Conservation (phyloP, 1,140 invertebrate genomes). For the Temnothorax curvispinosus region DNA sequence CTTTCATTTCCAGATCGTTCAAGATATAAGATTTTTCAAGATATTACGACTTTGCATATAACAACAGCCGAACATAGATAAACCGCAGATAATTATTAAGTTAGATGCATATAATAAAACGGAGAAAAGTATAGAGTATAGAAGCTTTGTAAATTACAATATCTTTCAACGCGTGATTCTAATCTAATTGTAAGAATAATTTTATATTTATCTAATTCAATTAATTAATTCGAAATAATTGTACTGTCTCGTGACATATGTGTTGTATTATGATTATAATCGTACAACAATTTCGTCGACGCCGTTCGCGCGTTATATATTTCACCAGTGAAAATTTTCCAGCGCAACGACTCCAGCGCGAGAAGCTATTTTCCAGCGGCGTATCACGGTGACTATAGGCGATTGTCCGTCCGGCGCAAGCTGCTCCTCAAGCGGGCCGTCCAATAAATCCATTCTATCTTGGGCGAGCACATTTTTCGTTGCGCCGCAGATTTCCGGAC, state of each 20-base stretch:
- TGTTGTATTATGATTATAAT: conserved; percentile 22
- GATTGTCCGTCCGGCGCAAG: conserved; percentile 54
- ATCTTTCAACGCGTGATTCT: neutral
- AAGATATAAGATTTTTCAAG: neutral
- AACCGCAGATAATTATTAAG: neutral
- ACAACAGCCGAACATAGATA: neutral
- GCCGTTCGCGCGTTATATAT: neutral
- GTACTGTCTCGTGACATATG: neutral
- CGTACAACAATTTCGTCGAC: neutral
- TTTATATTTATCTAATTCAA: neutral
- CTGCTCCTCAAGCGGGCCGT: conserved; percentile 43
- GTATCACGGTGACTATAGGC: conserved; percentile 42
- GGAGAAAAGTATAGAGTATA: neutral
- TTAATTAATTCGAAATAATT: conserved; percentile 14
- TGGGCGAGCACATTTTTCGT: conserved; percentile 50
- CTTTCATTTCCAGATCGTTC: neutral
- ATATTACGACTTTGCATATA: neutral
- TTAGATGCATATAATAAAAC: neutral
- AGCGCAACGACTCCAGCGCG: neutral
- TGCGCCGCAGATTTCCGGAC: conserved; percentile 38
- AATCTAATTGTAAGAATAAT: neutral
- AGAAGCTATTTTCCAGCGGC: conserved; percentile 49
- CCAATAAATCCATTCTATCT: conserved; percentile 60
- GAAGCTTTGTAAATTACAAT: neutral
- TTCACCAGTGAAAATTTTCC: conserved; percentile 17